These are phyloP conservation scores for Myotis findleyi DNA, from an alignment of 2,797 vertebrate species.

Conservation along the genomic window DNA sequence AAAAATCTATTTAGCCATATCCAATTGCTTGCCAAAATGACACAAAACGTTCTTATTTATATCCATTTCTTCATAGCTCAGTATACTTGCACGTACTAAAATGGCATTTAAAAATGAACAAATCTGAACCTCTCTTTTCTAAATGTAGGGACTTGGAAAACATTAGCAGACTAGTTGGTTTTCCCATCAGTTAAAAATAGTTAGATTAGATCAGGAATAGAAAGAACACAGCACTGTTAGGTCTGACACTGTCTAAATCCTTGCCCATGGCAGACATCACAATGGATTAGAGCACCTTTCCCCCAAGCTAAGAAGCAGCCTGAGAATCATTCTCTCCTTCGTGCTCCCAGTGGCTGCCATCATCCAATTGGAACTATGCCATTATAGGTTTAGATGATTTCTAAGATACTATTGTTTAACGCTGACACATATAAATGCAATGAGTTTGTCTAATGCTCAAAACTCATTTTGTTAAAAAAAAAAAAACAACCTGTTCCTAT, in stretches of 20 bases:
- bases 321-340: background rate
- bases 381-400: background rate
- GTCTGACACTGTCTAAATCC: background rate
- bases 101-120: conserved; percentile 61
- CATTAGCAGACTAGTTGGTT: background rate
- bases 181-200: conserved; percentile 10
- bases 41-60: conserved; percentile 71
- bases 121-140: conserved; percentile 39
- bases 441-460: conserved; percentile 19
- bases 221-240: background rate
- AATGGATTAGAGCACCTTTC: conserved; percentile 23
- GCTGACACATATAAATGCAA: conserved; percentile 32
- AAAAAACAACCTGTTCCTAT: background rate
- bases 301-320: background rate
- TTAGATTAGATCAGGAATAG: background rate
- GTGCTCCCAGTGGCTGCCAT: background rate
- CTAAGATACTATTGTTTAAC: conserved; percentile 45
- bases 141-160: background rate
- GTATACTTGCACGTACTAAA: conserved; percentile 47
- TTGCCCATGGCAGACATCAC: background rate
- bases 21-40: conserved; percentile 50
- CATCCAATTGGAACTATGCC: background rate
- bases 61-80: conserved; percentile 52
- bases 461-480: conserved; percentile 36
- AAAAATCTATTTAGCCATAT: conserved; percentile 66